Conservation (phyloP, 2,888 invertebrate genomes). For the Smittia sp. region DNA sequence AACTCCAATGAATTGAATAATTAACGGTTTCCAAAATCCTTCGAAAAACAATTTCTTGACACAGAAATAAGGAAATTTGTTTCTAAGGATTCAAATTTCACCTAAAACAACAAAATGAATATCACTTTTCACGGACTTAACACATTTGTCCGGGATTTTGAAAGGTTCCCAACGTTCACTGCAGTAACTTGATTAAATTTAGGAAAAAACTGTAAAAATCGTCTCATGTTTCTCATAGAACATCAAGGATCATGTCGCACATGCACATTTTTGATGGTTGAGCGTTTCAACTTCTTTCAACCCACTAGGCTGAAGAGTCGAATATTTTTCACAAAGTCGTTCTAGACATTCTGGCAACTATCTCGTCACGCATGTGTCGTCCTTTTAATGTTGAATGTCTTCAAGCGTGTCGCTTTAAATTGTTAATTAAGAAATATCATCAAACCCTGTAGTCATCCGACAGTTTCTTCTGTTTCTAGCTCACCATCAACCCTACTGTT, state of each 20-base stretch:
- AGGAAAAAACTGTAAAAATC: not conserved
- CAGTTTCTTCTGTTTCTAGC: no score
- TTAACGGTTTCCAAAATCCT: not conserved
- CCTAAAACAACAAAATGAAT: slow-evolving; percentile 14
- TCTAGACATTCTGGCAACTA: slow-evolving; percentile 34
- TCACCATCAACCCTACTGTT: not conserved
- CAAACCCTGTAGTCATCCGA: no score
- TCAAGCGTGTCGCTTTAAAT: not conserved
- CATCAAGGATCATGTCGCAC: slow-evolving; percentile 11
- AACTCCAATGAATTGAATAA: slow-evolving; percentile 8
- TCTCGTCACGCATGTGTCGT: slow-evolving; percentile 36
- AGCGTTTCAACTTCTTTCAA: not conserved
- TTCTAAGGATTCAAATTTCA: not conserved
- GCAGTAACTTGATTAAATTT: not conserved
- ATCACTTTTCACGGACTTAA: no score
- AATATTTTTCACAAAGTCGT: slow-evolving; percentile 17
- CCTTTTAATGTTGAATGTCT: not conserved
- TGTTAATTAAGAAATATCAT: no score
- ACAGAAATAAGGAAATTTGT: not conserved
- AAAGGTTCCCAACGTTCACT: no score
- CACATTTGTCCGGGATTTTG: not conserved
- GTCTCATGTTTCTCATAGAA: not conserved
- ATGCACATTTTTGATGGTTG: not conserved
- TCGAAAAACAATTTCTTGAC: not conserved
- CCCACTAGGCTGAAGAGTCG: no score